These are phyloP conservation scores for Struthidea cinerea DNA, from an alignment of 2,113 vertebrate genomes.

Conservation along the genomic window DNA sequence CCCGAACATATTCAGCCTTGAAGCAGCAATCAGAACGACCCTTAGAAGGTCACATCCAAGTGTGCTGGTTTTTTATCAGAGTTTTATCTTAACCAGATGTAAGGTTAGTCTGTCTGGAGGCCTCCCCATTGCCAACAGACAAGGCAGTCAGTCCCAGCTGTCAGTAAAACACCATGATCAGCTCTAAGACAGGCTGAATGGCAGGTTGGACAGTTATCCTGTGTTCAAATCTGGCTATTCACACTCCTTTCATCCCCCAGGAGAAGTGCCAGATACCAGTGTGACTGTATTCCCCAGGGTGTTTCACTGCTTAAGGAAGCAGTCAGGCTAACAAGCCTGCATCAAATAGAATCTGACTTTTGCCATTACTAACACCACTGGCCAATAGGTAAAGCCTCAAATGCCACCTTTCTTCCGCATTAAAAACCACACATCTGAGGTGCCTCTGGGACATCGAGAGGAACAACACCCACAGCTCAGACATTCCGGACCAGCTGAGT, in stretches of 20 bases:
- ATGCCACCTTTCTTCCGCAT: neutral
- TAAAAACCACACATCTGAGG: neutral
- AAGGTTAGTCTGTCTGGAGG: neutral
- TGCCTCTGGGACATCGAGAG: neutral
- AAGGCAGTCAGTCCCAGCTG: neutral
- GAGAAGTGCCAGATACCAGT: neutral
- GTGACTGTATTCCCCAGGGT: neutral
- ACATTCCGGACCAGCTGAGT: neutral
- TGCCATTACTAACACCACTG: neutral
- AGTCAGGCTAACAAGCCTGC: neutral
- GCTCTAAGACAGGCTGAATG: neutral
- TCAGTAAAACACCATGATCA: neutral
- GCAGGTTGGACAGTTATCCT: neutral
- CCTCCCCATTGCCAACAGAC: neutral
- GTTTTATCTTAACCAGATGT: neutral
- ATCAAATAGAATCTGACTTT: neutral
- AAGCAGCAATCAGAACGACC: constrained; percentile 16
- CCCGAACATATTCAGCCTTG: constrained; percentile 40
- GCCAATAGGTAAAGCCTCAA: neutral
- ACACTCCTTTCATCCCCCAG: neutral
- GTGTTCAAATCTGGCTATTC: neutral
- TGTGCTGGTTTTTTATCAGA: neutral
- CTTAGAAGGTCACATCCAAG: neutral
- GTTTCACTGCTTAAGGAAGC: neutral
- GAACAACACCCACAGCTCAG: neutral